phyloP scores from a whole-genome alignment of 2,888 invertebrate species.

The Neuroscelio doddi region DNA sequence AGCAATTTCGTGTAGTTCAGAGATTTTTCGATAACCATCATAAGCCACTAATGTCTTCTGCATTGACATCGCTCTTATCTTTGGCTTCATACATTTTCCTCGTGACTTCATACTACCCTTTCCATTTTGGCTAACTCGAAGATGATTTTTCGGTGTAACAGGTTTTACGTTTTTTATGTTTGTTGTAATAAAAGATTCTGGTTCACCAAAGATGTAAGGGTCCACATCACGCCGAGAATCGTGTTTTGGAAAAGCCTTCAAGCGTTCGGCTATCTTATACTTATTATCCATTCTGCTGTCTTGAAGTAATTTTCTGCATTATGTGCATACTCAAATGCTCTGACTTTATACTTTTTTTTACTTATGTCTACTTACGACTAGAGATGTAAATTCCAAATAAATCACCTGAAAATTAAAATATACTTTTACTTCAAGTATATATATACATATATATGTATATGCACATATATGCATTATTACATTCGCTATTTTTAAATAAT shows the following conservation, averaged over 20 bases:
- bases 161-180: conserved; percentile 58
- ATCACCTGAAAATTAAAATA: conserved; percentile 1
- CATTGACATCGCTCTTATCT: conserved; percentile 52
- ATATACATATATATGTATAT: too few species aligned
- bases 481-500: background rate
- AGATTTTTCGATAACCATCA: conserved; percentile 30
- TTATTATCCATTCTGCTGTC: conserved; percentile 67
- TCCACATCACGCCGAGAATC: conserved; percentile 70
- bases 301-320: background rate
- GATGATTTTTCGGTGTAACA: conserved; percentile 58
- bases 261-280: conserved; percentile 72
- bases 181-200: conserved; percentile 64
- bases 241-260: conserved; percentile 70
- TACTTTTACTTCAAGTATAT: too few species aligned
- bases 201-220: conserved; percentile 73
- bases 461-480: background rate
- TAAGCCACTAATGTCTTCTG: conserved; percentile 46
- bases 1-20: conserved; percentile 21
- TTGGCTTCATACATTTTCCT: conserved; percentile 64
- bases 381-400: background rate
- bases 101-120: conserved; percentile 57
- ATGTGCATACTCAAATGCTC: conserved; percentile 18
- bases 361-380: background rate
- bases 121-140: conserved; percentile 57
- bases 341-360: background rate